phyloP scores from a whole-genome alignment of 37 sponge, comb jelly and placozoan species.

The Halisarca cf. caerulea region DNA sequence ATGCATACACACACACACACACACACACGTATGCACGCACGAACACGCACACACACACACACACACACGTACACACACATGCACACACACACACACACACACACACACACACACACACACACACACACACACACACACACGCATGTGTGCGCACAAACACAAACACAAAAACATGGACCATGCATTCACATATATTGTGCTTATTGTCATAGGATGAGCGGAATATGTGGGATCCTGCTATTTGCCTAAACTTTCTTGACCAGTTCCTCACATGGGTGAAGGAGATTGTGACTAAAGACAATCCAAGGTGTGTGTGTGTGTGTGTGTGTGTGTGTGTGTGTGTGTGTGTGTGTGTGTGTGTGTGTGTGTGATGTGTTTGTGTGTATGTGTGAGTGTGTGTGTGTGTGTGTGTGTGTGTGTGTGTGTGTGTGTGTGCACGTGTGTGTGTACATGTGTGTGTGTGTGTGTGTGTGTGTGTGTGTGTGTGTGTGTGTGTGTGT shows the following conservation, averaged over 20 bases:
- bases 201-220: constrained; percentile 13
- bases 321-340: neutral
- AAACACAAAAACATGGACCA: neutral
- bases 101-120: constrained; percentile 13
- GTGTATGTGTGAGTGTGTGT: neutral
- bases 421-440: neutral
- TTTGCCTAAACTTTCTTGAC: constrained; percentile 83
- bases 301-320: constrained; percentile 41
- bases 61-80: too few species aligned
- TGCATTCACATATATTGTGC: neutral
- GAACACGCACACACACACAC: too few species aligned
- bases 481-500: neutral
- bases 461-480: neutral
- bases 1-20: too few species aligned
- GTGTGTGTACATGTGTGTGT: neutral
- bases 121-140: constrained; percentile 32
- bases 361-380: neutral
- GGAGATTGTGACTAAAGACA: constrained; percentile 56
- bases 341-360: neutral
- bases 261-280: constrained; percentile 80
- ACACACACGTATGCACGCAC: too few species aligned
- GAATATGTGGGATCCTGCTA: constrained; percentile 74
- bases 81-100: neutral
- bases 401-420: neutral
- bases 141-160: neutral